Evolutionary conservation across 2,888 invertebrate species (phyloP).

Genomic region (Trilocha varians): DNA sequence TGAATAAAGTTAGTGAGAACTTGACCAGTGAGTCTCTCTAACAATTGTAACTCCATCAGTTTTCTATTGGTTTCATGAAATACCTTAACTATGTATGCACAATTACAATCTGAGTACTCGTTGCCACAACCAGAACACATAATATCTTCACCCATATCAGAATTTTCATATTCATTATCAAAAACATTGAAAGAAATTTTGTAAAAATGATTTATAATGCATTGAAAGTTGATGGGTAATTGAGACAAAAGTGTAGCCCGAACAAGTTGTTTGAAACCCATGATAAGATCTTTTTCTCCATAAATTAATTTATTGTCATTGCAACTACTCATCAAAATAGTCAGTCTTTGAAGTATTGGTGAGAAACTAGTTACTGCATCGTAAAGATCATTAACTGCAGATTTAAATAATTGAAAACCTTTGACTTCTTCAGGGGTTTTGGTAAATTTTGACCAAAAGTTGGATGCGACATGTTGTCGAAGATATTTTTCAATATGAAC

Average conservation of each 20-base stretch:
- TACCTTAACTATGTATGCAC: conserved; percentile 77
- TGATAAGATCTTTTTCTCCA: conserved; percentile 67
- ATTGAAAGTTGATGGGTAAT: conserved; percentile 78
- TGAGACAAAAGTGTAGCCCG: conserved; percentile 80
- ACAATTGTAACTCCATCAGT: conserved; percentile 82
- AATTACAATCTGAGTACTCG: conserved; percentile 72
- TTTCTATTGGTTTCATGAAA: conserved; percentile 86
- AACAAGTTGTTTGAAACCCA: conserved; percentile 77
- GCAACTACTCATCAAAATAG: conserved; percentile 60
- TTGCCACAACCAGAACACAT: conserved; percentile 83
- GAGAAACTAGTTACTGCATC: conserved; percentile 70
- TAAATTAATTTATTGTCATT: conserved; percentile 61
- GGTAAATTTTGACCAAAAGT: conserved; percentile 78
- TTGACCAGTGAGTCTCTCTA: conserved; percentile 89
- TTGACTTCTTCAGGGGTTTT: conserved; percentile 65
- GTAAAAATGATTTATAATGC: conserved; percentile 83
- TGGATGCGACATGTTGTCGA: conserved; percentile 73
- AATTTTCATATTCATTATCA: conserved; percentile 60
- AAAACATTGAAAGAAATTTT: conserved; percentile 84
- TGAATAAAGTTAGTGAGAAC: conserved; percentile 88
- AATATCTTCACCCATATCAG: conserved; percentile 72
- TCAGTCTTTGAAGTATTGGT: conserved; percentile 69
- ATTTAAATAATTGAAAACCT: conserved; percentile 77
- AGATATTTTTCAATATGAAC: conserved; percentile 73
- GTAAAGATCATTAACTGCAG: conserved; percentile 78